phyloP scores from a whole-genome alignment of 2,797 vertebrate species.

The Phoebastria nigripes region DNA sequence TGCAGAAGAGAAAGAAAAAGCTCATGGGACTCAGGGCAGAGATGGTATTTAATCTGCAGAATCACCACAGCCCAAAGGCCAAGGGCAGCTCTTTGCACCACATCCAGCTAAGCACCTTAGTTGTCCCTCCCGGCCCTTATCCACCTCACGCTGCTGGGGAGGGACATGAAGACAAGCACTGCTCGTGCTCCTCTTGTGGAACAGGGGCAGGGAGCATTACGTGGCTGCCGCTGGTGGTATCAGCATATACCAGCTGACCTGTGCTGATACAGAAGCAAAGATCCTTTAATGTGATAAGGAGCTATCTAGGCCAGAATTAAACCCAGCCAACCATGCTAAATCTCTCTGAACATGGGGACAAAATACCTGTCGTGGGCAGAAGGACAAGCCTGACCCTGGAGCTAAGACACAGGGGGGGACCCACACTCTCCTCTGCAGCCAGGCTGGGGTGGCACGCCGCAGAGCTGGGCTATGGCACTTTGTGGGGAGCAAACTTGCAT shows the following conservation, averaged over 20 bases:
- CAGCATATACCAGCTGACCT: neutral
- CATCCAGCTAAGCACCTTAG: neutral
- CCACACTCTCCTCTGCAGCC: neutral
- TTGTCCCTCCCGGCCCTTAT: neutral
- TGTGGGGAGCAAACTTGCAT: rapidly evolving
- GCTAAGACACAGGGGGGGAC: neutral
- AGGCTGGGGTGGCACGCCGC: neutral
- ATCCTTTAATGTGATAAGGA: neutral
- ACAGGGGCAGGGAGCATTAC: neutral
- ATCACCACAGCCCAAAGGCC: rapidly evolving
- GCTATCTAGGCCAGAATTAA: neutral
- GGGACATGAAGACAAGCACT: neutral
- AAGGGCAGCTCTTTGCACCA: neutral
- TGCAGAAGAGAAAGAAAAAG: neutral
- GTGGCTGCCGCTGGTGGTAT: neutral
- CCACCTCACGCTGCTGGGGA: neutral
- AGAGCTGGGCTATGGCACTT: neutral
- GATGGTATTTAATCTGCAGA: neutral
- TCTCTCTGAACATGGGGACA: neutral
- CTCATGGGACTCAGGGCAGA: neutral
- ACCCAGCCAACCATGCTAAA: neutral
- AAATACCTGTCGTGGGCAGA: neutral
- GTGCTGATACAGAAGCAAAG: neutral
- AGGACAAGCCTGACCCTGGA: neutral
- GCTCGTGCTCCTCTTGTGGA: neutral